These are phyloP conservation scores for Scelioninae gen. 1 DNA, from an alignment of 2,888 invertebrate genomes.

Conservation along the genomic window DNA sequence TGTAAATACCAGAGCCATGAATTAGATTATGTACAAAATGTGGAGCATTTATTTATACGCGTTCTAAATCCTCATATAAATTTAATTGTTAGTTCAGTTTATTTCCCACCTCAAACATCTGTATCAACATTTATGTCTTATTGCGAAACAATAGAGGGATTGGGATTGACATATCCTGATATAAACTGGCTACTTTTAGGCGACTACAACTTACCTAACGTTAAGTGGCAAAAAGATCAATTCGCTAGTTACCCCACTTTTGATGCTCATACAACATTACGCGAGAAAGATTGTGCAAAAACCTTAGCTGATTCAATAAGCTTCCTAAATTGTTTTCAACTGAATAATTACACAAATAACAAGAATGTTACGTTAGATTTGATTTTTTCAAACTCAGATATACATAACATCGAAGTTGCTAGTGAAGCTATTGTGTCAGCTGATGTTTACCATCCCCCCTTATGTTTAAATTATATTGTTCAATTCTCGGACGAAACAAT, in stretches of 20 bases:
- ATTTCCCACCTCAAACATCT: neutral
- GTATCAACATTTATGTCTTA: neutral
- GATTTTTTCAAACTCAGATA: neutral
- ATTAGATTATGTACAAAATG: neutral
- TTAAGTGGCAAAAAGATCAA: conserved; percentile 1
- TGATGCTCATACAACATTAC: neutral
- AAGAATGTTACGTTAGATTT: neutral
- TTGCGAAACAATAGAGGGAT: neutral
- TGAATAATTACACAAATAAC: neutral
- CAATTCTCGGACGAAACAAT: neutral
- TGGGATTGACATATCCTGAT: neutral
- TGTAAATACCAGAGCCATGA: neutral
- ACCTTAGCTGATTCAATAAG: neutral
- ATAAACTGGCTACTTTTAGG: conserved; percentile 3
- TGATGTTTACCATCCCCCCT: neutral
- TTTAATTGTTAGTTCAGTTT: conserved; percentile 2
- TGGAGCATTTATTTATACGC: conserved; percentile 12
- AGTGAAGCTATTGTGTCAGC: neutral
- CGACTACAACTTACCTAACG: conserved; percentile 21
- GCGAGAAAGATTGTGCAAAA: neutral
- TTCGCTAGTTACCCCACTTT: neutral
- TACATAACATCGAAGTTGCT: neutral
- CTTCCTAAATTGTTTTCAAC: conserved; percentile 5
- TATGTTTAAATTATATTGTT: neutral
- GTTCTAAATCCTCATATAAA: neutral